These are phyloP conservation scores for Clitarchus hookeri DNA, from an alignment of 2,888 invertebrate species.

Conservation along the genomic window DNA sequence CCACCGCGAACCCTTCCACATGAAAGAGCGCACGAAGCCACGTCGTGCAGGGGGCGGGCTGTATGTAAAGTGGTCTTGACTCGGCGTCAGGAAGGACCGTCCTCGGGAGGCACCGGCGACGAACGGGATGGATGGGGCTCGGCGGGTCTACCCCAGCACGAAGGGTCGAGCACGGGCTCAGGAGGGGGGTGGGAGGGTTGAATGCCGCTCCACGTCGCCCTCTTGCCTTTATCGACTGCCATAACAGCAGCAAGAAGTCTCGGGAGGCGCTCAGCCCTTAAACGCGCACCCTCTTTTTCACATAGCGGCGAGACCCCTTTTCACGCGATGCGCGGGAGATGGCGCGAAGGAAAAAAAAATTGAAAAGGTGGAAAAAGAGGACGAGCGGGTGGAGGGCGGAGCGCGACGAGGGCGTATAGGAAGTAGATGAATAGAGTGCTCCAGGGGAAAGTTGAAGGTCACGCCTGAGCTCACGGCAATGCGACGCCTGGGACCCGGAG, in stretches of 20 bases:
- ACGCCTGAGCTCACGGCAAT: neutral
- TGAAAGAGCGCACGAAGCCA: too few species aligned
- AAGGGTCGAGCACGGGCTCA: too few species aligned
- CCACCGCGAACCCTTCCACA: too few species aligned
- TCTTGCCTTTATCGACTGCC: neutral
- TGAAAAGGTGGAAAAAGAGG: neutral
- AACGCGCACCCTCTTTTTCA: neutral
- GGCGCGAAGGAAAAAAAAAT: neutral
- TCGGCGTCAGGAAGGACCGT: too few species aligned
- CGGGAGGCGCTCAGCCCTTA: neutral
- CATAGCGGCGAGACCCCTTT: neutral
- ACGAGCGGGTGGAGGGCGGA: neutral
- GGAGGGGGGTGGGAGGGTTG: too few species aligned
- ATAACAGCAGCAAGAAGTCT: neutral
- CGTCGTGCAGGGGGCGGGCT: too few species aligned
- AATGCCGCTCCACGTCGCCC: too few species aligned
- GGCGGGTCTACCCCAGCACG: too few species aligned
- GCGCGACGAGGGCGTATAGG: neutral
- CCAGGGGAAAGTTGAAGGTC: neutral
- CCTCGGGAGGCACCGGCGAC: too few species aligned
- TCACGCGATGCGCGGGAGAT: too few species aligned
- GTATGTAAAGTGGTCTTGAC: too few species aligned
- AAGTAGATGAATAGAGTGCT: conserved; percentile 1
- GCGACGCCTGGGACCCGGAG: neutral
- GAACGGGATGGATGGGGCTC: too few species aligned